phyloP scores from a whole-genome alignment of 2,888 invertebrate genomes.

The Amphipoea lucens region DNA sequence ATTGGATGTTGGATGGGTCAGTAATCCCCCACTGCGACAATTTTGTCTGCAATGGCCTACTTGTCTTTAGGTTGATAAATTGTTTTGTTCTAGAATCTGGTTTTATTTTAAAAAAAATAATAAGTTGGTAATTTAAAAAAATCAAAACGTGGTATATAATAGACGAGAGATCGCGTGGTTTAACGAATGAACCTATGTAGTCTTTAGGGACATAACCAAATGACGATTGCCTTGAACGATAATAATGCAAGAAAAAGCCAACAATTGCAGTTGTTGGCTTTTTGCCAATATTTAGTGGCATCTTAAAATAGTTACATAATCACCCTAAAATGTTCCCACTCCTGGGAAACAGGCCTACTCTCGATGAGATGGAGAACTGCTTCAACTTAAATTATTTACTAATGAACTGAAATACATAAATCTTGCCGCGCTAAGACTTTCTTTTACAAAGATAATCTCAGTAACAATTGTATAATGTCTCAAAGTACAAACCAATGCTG shows the following conservation, averaged over 20 bases:
- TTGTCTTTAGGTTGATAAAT: background rate
- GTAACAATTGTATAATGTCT: background rate
- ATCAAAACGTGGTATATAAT: background rate
- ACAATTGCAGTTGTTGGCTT: too few species aligned
- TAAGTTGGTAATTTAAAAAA: background rate
- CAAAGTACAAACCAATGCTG: background rate
- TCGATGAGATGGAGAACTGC: too few species aligned
- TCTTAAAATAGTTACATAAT: too few species aligned
- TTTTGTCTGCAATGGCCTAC: too few species aligned
- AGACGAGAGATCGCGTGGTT: background rate
- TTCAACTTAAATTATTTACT: too few species aligned
- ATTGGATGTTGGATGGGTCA: too few species aligned
- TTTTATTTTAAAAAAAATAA: background rate
- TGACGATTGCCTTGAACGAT: background rate
- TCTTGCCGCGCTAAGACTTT: too few species aligned
- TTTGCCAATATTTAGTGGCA: too few species aligned
- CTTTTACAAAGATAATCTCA: background rate
- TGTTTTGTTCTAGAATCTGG: background rate
- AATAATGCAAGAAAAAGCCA: background rate
- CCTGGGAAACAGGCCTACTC: too few species aligned
- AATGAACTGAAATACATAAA: too few species aligned
- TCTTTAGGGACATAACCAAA: constrained; percentile 22
- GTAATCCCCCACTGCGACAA: too few species aligned
- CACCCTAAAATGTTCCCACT: too few species aligned
- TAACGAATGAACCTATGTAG: background rate